phyloP scores from a whole-genome alignment of 2,797 vertebrate species.

The Buceros bicornis region DNA sequence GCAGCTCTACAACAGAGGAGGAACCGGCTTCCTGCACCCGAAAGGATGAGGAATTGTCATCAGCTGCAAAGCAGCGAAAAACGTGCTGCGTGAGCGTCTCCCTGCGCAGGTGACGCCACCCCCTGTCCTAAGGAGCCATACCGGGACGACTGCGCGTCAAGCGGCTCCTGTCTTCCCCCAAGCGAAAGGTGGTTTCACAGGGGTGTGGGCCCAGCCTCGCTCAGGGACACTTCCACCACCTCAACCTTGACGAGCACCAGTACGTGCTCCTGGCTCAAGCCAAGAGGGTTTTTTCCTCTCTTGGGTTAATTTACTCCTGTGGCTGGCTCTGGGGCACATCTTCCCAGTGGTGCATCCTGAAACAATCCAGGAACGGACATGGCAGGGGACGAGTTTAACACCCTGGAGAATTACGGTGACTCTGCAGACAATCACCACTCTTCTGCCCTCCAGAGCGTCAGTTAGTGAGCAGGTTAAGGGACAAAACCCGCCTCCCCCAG shows the following conservation, averaged over 20 bases:
- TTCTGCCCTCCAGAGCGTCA: too few relatives aligned
- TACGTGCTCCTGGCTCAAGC: neutral
- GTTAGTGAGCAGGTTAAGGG: rapidly evolving
- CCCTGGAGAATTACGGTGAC: neutral
- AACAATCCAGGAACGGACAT: neutral
- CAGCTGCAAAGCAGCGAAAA: neutral
- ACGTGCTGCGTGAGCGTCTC: neutral
- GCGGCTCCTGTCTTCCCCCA: constrained; percentile 46
- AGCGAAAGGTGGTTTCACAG: constrained; percentile 32
- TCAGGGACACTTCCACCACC: neutral
- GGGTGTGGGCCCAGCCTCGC: neutral
- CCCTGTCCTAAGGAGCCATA: neutral
- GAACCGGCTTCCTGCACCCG: neutral
- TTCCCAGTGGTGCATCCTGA: neutral
- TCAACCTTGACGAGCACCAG: neutral
- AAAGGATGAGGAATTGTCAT: neutral
- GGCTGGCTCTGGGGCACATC: neutral
- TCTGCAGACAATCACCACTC: neutral
- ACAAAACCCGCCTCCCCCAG: neutral
- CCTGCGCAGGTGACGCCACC: neutral
- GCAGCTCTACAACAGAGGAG: neutral
- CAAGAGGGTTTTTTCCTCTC: too few relatives aligned
- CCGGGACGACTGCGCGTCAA: neutral
- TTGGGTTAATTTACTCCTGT: neutral
- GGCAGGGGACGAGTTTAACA: neutral